A percentile compares a stretch with the other conserved stretches of the same genome.
Conservation (phyloP, 2,797 vertebrate species). For the Delichon dasypus region DNA sequence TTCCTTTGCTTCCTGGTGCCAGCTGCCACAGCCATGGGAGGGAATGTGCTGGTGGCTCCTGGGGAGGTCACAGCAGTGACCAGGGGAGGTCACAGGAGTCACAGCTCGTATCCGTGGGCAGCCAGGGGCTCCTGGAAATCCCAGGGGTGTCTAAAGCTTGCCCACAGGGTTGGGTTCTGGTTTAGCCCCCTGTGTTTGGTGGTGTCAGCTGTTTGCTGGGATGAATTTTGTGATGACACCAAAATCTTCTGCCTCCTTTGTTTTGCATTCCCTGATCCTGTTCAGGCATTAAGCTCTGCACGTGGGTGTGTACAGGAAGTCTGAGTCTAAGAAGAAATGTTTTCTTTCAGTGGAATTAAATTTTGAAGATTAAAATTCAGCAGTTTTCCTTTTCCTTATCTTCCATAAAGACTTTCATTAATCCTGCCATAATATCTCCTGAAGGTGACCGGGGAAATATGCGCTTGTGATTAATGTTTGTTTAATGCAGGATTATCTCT, state of each 20-base stretch:
- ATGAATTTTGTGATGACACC: not conserved
- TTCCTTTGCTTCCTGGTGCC: not conserved
- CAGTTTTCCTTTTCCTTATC: constrained; percentile 53
- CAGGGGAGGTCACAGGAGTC: not conserved
- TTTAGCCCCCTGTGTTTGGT: not conserved
- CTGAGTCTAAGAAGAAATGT: constrained; percentile 29
- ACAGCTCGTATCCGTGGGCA: not conserved
- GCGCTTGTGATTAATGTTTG: constrained; percentile 69
- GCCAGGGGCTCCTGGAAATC: not conserved
- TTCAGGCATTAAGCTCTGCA: constrained; percentile 11
- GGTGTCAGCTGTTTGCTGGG: not conserved
- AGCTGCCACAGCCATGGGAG: not conserved
- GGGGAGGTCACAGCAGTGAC: not conserved
- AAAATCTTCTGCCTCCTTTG: not conserved
- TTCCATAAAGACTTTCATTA: constrained; percentile 66
- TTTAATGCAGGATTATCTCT: constrained; percentile 66
- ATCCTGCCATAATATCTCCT: constrained; percentile 53
- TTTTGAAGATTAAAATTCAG: constrained; percentile 66
- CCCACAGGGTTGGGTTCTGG: not conserved
- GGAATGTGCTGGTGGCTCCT: not conserved
- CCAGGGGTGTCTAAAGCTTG: not conserved
- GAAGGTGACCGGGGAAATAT: constrained; percentile 61
- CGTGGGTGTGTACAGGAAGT: not conserved
- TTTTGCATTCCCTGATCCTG: constrained; percentile 2
- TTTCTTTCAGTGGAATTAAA: constrained; percentile 56